A percentile compares a stretch with the other conserved stretches of the same genome.
These are phyloP conservation scores for Bagarius yarrelli DNA, from an alignment of 2,113 vertebrate genomes.

Conservation along the genomic window DNA sequence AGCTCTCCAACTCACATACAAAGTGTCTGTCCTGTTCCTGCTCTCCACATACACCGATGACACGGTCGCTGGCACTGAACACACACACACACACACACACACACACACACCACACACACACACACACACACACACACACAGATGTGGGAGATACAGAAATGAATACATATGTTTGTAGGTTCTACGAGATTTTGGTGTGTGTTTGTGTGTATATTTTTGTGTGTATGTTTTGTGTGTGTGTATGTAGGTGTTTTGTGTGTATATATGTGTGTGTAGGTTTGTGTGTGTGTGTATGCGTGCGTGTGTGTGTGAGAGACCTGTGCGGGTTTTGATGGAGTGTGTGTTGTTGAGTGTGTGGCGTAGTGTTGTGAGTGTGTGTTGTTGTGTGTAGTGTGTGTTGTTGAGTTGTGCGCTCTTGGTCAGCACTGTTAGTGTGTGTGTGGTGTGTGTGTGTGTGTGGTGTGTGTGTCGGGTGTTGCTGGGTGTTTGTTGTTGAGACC, in stretches of 20 bases:
- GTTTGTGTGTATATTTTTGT: not conserved
- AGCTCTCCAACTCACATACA: constrained; percentile 80
- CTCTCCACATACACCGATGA: constrained; percentile 73
- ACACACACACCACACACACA: constrained; percentile 13
- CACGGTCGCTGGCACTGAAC: constrained; percentile 83
- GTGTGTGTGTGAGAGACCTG: too few relatives aligned
- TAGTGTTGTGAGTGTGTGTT: not conserved
- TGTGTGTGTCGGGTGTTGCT: too few relatives aligned
- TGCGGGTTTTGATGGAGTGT: too few relatives aligned
- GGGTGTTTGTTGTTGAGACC: not conserved
- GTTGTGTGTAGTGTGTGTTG: too few relatives aligned
- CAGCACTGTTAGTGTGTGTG: too few relatives aligned
- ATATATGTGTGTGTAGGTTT: too few relatives aligned
- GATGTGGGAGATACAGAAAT: not conserved
- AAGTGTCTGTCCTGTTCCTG: constrained; percentile 76
- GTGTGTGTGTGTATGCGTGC: too few relatives aligned
- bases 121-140: constrained; percentile 15
- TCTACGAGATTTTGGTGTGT: not conserved
- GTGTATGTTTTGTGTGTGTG: not conserved
- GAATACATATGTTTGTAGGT: not conserved
- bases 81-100: constrained; percentile 8
- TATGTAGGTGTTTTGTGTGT: too few relatives aligned
- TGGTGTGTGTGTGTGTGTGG: not conserved
- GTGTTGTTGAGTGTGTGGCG: too few relatives aligned
- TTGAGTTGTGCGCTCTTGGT: too few relatives aligned